Base-by-base conservation (phyloP, 2,888 invertebrate genomes). In the Campoplex nolae region DNA sequence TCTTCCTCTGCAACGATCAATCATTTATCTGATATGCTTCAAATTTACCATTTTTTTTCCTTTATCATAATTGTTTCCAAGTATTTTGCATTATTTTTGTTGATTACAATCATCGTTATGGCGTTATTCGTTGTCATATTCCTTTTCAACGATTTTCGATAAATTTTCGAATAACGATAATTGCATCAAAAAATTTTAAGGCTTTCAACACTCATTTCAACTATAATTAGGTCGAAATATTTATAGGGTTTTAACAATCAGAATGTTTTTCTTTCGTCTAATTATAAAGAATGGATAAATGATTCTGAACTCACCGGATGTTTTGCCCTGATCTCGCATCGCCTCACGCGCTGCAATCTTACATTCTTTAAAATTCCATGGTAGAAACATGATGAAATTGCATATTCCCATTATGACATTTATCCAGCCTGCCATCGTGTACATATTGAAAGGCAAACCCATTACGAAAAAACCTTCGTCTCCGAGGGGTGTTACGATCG, bases 401-500 rank as follows among this genome's bases (percentile, higher is more conserved):
- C 97, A 84, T 9, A 97, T 90, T 18, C 97, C 97, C 91, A 98
- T 95, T 38, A 97, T 88, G 3, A 97, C 97, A 94, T 98, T 98
- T 90, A 97, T 96, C 98, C 98, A 98, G 7, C 97, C 98, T 3
- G 97, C 96, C 13, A 97, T 97, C 0, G 98, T 98, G 95, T 97
- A 98, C 98, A 98, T 98, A 94, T 98, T 97, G 68, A 98, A 95
- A 70, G 96, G 96, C 68, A 97, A 93, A 65, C 93, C 93, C 11
- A 96, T 95, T 51, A 96, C 87, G 87, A 94, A 93, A 78, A 95
- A 94, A 0, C 97, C 97, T 28, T 96, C 95, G 73, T 96, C 95
- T 1, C 98, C 98, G 54, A 98, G 95, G 4, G 97, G 97, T 18
- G 98, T 97, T 0, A 97, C 97, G 2, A 96, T 96, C 1, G 98